phyloP scores from a whole-genome alignment of 2,888 invertebrate genomes.

The Drosophila lutescens region DNA sequence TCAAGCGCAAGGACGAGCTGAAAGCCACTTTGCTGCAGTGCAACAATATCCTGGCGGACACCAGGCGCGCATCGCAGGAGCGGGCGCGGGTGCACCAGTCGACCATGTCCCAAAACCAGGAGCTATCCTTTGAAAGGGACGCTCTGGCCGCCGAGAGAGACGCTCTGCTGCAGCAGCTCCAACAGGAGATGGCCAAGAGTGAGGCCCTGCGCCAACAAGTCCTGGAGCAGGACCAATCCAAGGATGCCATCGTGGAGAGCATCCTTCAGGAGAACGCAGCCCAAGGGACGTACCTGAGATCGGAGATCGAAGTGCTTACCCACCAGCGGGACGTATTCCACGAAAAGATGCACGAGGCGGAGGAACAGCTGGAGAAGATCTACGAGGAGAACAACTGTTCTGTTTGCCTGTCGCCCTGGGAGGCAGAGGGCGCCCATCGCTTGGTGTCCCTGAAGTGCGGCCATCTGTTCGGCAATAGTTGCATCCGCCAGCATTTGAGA shows the following conservation, averaged over 20 bases:
- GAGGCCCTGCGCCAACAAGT: not conserved
- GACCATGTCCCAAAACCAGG: not conserved
- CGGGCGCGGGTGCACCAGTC: not conserved
- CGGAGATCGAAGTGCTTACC: not conserved
- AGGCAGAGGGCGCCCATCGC: conserved; percentile 1
- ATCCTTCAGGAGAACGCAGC: not conserved
- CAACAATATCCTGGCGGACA: too few species aligned
- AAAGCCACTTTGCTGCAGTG: too few species aligned
- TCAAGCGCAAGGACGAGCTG: too few species aligned
- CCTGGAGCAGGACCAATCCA: not conserved
- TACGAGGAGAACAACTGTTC: not conserved
- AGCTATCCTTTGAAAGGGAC: not conserved
- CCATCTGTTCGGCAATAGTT: conserved; percentile 4
- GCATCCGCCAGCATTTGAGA: not conserved
- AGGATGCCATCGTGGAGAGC: not conserved
- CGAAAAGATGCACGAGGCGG: not conserved
- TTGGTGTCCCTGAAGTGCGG: conserved; percentile 6
- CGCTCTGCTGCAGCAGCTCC: conserved; percentile 2
- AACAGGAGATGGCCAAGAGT: not conserved
- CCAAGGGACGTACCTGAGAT: not conserved
- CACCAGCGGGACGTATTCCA: not conserved
- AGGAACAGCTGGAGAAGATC: not conserved
- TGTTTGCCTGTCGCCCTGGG: conserved; percentile 4
- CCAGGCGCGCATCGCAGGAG: too few species aligned
- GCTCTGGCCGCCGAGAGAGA: not conserved